Evolutionary conservation across 2,797 vertebrate species (phyloP), one percentile per base, ranked within the genome.

Genomic region (Jordanella pulchra): DNA sequence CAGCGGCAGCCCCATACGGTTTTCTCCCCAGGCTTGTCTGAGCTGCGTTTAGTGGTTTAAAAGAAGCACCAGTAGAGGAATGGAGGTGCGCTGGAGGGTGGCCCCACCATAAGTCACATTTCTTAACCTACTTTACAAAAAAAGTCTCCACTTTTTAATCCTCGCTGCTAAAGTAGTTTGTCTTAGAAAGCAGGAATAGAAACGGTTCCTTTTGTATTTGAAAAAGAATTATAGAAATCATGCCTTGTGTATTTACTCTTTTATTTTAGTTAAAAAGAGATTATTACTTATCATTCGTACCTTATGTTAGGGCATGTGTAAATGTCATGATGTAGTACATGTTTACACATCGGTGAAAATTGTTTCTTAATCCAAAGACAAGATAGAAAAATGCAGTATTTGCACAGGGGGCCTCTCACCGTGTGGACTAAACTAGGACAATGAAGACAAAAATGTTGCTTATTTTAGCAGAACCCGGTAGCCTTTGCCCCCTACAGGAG

Each of bases 1-100:
- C 82, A 76, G 82, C 69, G 39, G 72, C 78, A 69, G 83, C 89
- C 84, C 84, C 89, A 89, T 84, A 84, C 39, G 51, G 89, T 69
- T 75, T 39, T 78, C 89, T 88, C 87, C 84, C 86, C 86, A 69
- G 86, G 88, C 78, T 82, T 67, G 86, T 85, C 87, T 89, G 89
- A 82, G 81, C 83, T 2, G 39, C 73, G 64, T 74, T 85, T 70
- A 67, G 10, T 56, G 17, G 63, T 69, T 71, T 47, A 77, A 85
- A 89, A 88, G 86, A 75, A 87, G 87, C 81, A 75, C 79, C 17
- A 0, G 0, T 27, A 39, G 71, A 65, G 69, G 42, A 78, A 1
- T 30, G 3, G 48, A 58, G 25, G 65, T 56, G 67, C 76, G 14
- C 53, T 14, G 44, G 50, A 82, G 84, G 65, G 55, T 47, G 60